phyloP scores from a whole-genome alignment of 2,888 invertebrate genomes.

The Ptychoptera contaminata region DNA sequence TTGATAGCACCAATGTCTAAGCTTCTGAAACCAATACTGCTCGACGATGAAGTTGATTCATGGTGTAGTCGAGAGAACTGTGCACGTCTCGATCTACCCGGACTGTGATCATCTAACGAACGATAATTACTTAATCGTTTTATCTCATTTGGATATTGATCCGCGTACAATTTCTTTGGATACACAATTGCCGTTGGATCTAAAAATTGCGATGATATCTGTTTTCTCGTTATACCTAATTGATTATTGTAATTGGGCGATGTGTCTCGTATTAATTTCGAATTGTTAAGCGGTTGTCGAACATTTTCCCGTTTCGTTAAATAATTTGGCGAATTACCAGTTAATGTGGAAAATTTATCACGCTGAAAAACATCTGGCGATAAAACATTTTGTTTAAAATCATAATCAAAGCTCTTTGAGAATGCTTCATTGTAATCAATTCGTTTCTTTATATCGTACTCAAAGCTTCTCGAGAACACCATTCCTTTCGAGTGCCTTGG shows the following conservation, averaged over 20 bases:
- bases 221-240: background rate
- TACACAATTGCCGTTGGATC: constrained; percentile 14
- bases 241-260: constrained; percentile 20
- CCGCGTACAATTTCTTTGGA: constrained; percentile 18
- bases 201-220: constrained; percentile 1
- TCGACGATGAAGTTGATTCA: constrained; percentile 36
- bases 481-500: constrained; percentile 20
- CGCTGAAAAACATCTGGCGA: constrained; percentile 8
- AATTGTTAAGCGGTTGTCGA: constrained; percentile 13
- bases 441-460: constrained; percentile 26
- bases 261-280: constrained; percentile 17
- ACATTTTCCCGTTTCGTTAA: constrained; percentile 26
- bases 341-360: constrained; percentile 24
- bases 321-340: constrained; percentile 30
- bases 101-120: constrained; percentile 5
- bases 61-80: constrained; percentile 34
- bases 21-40: constrained; percentile 46
- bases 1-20: constrained; percentile 36
- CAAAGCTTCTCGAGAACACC: constrained; percentile 31
- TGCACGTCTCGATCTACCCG: constrained; percentile 34
- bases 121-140: constrained; percentile 3
- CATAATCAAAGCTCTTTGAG: constrained; percentile 30
- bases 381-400: constrained; percentile 16
- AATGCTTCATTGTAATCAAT: constrained; percentile 28
- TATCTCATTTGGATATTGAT: constrained; percentile 24